Evolutionary conservation across 2,888 invertebrate genomes (phyloP), one percentile per base, ranked within the genome.

Genomic region (Atethmia centrago): DNA sequence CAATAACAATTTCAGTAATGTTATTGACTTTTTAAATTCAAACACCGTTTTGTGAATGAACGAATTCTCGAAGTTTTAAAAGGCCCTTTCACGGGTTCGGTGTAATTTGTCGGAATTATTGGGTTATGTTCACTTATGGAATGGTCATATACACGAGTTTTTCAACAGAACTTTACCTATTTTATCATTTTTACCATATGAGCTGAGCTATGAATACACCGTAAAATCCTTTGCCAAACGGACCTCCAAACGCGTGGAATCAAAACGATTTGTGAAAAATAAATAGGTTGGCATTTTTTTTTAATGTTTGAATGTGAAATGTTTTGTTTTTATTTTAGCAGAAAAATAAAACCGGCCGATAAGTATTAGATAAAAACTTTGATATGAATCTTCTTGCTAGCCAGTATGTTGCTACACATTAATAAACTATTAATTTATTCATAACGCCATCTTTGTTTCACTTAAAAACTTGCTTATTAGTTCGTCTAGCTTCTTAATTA

Each of bases 1-100:
- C 85, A 86, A 88, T 87, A 88, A 87, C 86, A 87, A 87, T 83
- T 80, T 83, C 69, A 67, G 72, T 81, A 82, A 85, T 82, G 79
- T 68, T 84, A 88, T 88, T 88, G 83, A 80, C 82, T 86, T 86
- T 88, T 85, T 80, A 74, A 85, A 86, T 87, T 77, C 66, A 81
- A 86, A 85, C 77, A 79, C 72, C 65, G 64, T 70, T 84, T 70
- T 47, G 49, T 77, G 79, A 78, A 82, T 70, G 74, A 76, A 72
- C 67, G 62, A 71, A 79, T 80, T 86, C 49, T 62, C 62, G 4
- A 62, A 73, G 71, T 79, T 79, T 71, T 45, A 55, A 55, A 78
- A 83, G 45, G 31, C 59, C 73, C 56, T 74, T 82, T 66, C 36
- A 71, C 25, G 64, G 83, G 74, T 71, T 74, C 59, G n/a, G 47